A percentile compares a stretch with the other conserved stretches of the same genome.
Evolutionary conservation across 92 coral and sea anemone species (phyloP).

Genomic region (Plumapathes pennacea): DNA sequence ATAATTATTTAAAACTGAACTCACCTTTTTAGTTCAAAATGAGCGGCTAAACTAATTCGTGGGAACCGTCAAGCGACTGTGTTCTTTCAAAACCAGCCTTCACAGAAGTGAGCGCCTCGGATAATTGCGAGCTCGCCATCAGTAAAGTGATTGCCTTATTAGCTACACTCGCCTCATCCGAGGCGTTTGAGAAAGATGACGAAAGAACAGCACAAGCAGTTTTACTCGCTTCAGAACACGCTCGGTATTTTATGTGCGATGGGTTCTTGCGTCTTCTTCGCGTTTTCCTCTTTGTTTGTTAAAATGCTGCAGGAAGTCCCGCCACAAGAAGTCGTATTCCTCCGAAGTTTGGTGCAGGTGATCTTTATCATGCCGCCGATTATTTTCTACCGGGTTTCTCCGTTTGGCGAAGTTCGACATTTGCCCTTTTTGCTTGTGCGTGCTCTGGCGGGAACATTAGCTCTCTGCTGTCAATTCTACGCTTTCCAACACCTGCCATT

Average conservation of each 20-base stretch:
- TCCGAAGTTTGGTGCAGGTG: constrained; percentile 83
- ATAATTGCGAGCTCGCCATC: too few relatives aligned
- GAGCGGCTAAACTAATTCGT: too few relatives aligned
- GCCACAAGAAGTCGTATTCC: constrained; percentile 88
- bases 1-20: too few relatives aligned
- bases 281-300: constrained; percentile 82
- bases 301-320: constrained; percentile 87
- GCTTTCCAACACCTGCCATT: constrained; percentile 87
- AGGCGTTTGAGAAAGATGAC: background rate
- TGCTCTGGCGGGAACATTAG: constrained; percentile 81
- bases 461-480: constrained; percentile 93
- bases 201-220: too few relatives aligned
- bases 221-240: constrained; percentile 15
- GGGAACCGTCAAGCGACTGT: too few relatives aligned
- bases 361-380: constrained; percentile 80
- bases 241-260: constrained; percentile 77
- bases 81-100: too few relatives aligned
- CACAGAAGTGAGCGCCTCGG: too few relatives aligned
- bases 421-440: constrained; percentile 71
- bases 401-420: constrained; percentile 41
- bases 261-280: constrained; percentile 83
- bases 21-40: too few relatives aligned
- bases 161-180: too few relatives aligned
- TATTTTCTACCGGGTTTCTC: constrained; percentile 57
- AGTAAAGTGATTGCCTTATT: too few relatives aligned